phyloP scores from a whole-genome alignment of 2,888 invertebrate species.

The Spodoptera picta region DNA sequence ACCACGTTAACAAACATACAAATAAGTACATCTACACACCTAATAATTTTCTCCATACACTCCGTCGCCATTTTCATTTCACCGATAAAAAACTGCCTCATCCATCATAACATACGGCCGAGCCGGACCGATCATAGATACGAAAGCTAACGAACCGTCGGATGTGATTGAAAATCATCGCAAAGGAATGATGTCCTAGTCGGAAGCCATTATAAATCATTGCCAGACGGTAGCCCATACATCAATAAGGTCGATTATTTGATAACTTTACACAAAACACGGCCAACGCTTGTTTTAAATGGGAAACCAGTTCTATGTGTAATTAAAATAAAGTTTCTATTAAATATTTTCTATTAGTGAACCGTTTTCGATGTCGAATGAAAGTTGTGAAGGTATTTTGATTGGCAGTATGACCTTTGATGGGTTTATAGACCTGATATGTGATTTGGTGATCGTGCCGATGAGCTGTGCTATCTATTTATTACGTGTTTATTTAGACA shows the following conservation, averaged over 20 bases:
- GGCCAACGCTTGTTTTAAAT: conserved; percentile 69
- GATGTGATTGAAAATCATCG: conserved; percentile 88
- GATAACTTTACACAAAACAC: conserved; percentile 82
- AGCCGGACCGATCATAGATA: conserved; percentile 74
- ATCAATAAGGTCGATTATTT: conserved; percentile 87
- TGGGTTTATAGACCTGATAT: conserved; percentile 62
- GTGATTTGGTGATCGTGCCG: conserved; percentile 52
- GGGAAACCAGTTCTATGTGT: conserved; percentile 60
- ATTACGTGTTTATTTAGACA: conserved; percentile 48
- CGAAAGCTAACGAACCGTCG: conserved; percentile 85
- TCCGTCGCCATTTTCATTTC: conserved; percentile 23
- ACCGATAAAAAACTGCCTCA: conserved; percentile 59
- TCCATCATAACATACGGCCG: conserved; percentile 62
- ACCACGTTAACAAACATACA: no score
- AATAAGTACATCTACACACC: not conserved
- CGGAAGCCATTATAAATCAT: conserved; percentile 88
- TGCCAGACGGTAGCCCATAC: conserved; percentile 83
- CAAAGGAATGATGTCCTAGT: conserved; percentile 86
- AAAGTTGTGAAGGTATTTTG: conserved; percentile 77
- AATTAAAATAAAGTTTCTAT: conserved; percentile 78
- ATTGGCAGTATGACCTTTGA: conserved; percentile 74
- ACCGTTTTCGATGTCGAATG: conserved; percentile 64
- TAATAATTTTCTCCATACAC: conserved; percentile 4
- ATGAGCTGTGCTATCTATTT: conserved; percentile 51
- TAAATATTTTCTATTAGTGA: conserved; percentile 72